phyloP scores from a whole-genome alignment of 2,797 vertebrate species.

The Gallinago solitaria region DNA sequence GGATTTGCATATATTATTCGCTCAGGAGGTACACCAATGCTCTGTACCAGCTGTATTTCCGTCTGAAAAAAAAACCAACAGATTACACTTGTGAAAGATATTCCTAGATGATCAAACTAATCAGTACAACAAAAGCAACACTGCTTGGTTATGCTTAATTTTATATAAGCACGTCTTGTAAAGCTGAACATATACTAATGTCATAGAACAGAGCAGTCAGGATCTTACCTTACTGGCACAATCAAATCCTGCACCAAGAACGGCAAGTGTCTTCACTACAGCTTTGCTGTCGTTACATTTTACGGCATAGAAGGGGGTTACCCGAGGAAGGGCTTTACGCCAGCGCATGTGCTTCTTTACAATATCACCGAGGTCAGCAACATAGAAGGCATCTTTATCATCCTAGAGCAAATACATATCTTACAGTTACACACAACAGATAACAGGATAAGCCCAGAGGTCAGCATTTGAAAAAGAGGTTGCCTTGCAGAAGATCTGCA shows the following conservation, averaged over 20 bases:
- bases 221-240: constrained; percentile 94
- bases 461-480: background rate
- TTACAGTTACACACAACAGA: background rate
- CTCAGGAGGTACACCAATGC: constrained; percentile 88
- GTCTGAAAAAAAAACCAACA: constrained; percentile 75
- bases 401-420: constrained; percentile 79
- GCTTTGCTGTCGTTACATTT: constrained; percentile 94
- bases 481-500: background rate
- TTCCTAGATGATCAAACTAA: background rate
- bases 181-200: accelerated
- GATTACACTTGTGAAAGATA: background rate
- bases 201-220: background rate
- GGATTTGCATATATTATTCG: constrained; percentile 98
- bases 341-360: constrained; percentile 94
- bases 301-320: constrained; percentile 94
- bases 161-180: background rate
- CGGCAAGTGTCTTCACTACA: constrained; percentile 88
- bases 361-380: constrained; percentile 94
- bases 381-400: constrained; percentile 95
- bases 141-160: background rate
- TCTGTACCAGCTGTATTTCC: constrained; percentile 95
- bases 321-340: constrained; percentile 87
- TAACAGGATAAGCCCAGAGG: background rate
- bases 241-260: constrained; percentile 92
- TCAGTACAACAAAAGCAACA: background rate